Conservation (phyloP, 2,888 invertebrate genomes). For the Dicyrtomina minuta region DNA sequence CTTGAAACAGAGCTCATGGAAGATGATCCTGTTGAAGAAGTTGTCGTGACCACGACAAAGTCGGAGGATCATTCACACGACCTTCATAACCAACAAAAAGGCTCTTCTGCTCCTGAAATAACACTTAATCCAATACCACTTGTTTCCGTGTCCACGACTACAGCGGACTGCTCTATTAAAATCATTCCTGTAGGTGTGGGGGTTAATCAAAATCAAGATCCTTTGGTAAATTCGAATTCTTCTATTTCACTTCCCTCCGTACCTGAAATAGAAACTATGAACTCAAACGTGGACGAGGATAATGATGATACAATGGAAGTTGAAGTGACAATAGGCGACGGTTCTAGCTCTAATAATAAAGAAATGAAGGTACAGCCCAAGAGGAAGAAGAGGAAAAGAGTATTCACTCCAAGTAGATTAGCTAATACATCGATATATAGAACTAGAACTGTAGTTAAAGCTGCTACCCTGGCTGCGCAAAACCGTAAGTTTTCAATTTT, state of each 20-base stretch:
- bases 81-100: background rate
- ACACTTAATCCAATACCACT: no score
- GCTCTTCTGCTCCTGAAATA: background rate
- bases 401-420: constrained; percentile 32
- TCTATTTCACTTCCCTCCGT: no score
- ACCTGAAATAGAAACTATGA: no score
- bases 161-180: no score
- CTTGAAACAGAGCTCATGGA: constrained; percentile 23
- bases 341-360: background rate
- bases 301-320: background rate
- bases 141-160: no score
- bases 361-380: constrained; percentile 17
- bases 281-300: no score
- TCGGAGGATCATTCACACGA: background rate
- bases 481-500: constrained; percentile 43
- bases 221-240: no score
- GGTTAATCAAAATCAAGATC: no score
- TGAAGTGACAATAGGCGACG: background rate
- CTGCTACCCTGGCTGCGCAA: constrained; percentile 47
- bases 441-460: constrained; percentile 49
- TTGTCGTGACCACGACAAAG: constrained; percentile 15
- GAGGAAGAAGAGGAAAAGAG: constrained; percentile 28
- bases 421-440: constrained; percentile 46
- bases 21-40: constrained; percentile 27
- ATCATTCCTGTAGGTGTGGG: no score